phyloP scores from a whole-genome alignment of 2,113 vertebrate species.

The Pluvialis apricaria region DNA sequence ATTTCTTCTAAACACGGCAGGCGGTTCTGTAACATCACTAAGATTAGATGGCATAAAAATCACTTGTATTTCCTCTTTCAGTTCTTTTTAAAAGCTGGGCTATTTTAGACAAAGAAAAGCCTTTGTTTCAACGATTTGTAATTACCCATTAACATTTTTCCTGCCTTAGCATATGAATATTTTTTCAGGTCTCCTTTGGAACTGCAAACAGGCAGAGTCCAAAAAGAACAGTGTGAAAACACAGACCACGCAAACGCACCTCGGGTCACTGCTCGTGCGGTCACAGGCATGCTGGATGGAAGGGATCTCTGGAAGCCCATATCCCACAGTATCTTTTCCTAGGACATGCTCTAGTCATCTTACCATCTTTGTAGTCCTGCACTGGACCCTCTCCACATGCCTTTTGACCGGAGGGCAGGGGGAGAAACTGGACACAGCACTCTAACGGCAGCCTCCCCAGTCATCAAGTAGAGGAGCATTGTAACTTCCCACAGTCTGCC shows the following conservation, averaged over 20 bases:
- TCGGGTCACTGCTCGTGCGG: not conserved
- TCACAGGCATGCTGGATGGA: not conserved
- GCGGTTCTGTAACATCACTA: not conserved
- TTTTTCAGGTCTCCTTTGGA: not conserved
- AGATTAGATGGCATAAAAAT: not conserved
- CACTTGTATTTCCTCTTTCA: not conserved
- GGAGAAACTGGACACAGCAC: not conserved
- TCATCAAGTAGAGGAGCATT: not conserved
- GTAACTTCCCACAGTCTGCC: not conserved
- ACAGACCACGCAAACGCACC: not conserved
- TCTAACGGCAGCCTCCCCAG: not conserved
- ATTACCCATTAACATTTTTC: not conserved
- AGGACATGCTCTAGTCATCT: not conserved
- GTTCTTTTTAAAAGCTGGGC: not conserved
- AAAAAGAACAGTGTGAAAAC: not conserved
- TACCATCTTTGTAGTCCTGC: not conserved
- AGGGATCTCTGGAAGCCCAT: not conserved
- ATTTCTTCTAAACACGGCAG: not conserved
- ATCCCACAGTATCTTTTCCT: not conserved
- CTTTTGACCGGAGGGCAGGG: not conserved
- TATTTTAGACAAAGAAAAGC: not conserved
- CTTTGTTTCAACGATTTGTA: not conserved
- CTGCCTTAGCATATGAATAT: not conserved
- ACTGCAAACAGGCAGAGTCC: not conserved
- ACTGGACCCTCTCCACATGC: not conserved